Evolutionary conservation across 2,888 invertebrate species (phyloP).

Genomic region (Gymnocheta viridis): DNA sequence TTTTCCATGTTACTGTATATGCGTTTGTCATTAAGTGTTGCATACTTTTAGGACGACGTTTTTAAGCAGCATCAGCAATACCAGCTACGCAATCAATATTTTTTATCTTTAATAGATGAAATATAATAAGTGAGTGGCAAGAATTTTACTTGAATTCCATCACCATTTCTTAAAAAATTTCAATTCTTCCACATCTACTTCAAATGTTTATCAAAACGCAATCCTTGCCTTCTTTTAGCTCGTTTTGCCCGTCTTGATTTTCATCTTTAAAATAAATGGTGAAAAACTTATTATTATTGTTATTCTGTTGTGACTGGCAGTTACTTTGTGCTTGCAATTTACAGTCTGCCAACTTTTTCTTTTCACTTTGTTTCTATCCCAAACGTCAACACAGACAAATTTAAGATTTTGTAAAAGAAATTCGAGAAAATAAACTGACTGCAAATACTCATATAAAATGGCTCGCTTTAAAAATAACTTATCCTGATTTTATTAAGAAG

Average conservation of each 20-base stretch:
- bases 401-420: constrained; percentile 8
- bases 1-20: neutral
- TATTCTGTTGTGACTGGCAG: neutral
- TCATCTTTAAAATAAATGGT: constrained; percentile 45
- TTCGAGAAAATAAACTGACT: neutral
- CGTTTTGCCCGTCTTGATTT: neutral
- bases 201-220: constrained; percentile 37
- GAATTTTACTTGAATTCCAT: constrained; percentile 24
- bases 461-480: constrained; percentile 28
- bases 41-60: constrained; percentile 41
- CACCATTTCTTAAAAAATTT: neutral
- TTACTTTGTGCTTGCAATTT: neutral
- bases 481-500: constrained; percentile 5
- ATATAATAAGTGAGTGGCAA: neutral
- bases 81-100: neutral
- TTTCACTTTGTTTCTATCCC: constrained; percentile 36
- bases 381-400: constrained; percentile 59
- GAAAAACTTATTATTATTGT: constrained; percentile 26
- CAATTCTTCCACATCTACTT: neutral
- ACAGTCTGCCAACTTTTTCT: constrained; percentile 12
- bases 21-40: neutral
- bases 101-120: constrained; percentile 4
- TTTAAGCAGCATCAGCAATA: constrained; percentile 11
- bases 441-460: constrained; percentile 8
- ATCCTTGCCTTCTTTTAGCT: neutral